These are phyloP conservation scores for Nestor notabilis DNA, from an alignment of 2,113 vertebrate genomes.

Conservation along the genomic window DNA sequence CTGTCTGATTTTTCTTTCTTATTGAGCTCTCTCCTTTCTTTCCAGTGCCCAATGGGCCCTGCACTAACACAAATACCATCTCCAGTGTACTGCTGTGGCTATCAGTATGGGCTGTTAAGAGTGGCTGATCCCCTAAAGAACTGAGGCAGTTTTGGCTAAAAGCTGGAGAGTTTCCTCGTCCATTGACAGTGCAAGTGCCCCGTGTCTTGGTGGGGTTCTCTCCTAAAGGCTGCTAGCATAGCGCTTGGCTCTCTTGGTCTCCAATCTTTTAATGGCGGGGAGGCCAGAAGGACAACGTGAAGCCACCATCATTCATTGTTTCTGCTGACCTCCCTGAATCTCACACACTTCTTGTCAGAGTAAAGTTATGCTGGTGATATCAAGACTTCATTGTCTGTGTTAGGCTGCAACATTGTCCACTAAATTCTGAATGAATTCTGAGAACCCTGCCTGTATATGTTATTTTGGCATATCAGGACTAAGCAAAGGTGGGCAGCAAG, in stretches of 20 bases:
- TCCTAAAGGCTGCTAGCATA: neutral
- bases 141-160: neutral
- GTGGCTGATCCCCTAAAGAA: neutral
- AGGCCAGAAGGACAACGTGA: accelerated
- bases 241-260: neutral
- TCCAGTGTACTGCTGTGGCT: neutral
- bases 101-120: neutral
- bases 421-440: neutral
- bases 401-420: neutral
- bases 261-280: neutral
- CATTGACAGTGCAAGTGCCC: neutral
- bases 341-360: neutral
- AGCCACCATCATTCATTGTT: neutral
- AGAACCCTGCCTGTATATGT: neutral
- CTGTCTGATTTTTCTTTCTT: neutral
- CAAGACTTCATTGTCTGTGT: neutral
- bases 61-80: neutral
- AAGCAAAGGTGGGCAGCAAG: neutral
- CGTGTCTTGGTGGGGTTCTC: neutral
- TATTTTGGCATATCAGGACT: neutral
- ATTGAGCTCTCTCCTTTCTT: neutral
- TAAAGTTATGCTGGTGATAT: neutral
- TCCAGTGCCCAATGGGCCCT: neutral
- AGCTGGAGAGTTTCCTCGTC: neutral
- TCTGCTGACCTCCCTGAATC: neutral